Conservation (phyloP, 1,140 invertebrate genomes). For the Hyposmocoma kahamanoa region DNA sequence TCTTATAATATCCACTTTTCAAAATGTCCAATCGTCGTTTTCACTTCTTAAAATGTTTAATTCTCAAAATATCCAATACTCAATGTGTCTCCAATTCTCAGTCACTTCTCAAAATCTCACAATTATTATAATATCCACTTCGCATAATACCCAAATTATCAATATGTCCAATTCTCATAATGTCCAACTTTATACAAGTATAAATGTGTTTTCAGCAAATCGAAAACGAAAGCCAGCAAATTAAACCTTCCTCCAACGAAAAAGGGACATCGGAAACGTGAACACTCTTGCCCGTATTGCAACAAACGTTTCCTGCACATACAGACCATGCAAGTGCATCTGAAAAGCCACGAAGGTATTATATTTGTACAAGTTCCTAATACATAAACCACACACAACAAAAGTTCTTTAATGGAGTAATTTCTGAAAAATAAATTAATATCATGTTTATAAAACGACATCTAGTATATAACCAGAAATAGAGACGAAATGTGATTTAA, state of each 20-base stretch:
- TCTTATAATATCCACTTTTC: no score
- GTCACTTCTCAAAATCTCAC: neutral
- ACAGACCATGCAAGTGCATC: conserved; percentile 58
- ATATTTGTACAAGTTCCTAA: no score
- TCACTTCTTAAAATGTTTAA: no score
- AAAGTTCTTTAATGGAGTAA: no score
- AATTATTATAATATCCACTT: neutral
- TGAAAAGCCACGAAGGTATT: conserved; percentile 40
- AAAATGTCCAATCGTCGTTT: no score
- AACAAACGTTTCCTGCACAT: conserved; percentile 73
- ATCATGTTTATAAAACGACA: no score
- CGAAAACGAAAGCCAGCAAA: conserved; percentile 23
- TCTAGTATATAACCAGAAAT: no score
- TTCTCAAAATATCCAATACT: neutral
- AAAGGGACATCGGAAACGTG: conserved; percentile 45
- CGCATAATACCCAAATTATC: neutral
- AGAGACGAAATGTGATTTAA: no score
- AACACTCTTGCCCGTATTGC: conserved; percentile 74
- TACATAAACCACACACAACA: no score
- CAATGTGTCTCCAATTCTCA: neutral
- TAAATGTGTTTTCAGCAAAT: conserved; percentile 1
- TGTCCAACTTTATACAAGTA: neutral
- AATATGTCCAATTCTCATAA: neutral
- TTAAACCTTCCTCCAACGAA: conserved; percentile 9
- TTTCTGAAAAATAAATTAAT: no score